Evolutionary conservation across 1,140 invertebrate genomes (phyloP).

Genomic region (Drosophila pseudoobscura): DNA sequence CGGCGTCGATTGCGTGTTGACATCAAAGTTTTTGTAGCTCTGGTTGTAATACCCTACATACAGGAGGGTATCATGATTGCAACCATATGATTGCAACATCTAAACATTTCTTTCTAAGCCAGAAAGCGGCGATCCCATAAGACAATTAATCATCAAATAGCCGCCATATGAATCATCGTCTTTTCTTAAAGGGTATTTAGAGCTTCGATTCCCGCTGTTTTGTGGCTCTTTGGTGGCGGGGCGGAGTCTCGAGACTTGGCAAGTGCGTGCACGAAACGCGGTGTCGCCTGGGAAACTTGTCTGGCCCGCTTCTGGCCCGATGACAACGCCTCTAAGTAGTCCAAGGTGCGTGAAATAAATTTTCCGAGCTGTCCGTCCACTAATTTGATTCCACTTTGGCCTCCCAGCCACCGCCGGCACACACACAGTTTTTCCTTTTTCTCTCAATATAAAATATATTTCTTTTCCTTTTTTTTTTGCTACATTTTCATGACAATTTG

Average conservation of each 20-base stretch:
- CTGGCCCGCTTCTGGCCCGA: slow-evolving; percentile 52
- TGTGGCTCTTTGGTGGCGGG: slow-evolving; percentile 19
- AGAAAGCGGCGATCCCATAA: no score
- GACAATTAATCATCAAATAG: no score
- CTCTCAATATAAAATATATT: background rate
- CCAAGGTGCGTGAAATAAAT: slow-evolving; percentile 80
- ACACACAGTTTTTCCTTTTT: slow-evolving; percentile 19
- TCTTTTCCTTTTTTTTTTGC: background rate
- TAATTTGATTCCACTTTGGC: slow-evolving; percentile 58
- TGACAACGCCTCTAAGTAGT: slow-evolving; percentile 71
- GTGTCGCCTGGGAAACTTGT: slow-evolving; percentile 57
- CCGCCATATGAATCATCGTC: no score
- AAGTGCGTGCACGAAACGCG: slow-evolving; percentile 47
- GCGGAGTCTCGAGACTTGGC: slow-evolving; percentile 58
- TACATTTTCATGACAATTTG: slow-evolving; percentile 44
- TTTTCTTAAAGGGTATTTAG: background rate
- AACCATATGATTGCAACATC: no score
- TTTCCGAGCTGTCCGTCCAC: slow-evolving; percentile 43
- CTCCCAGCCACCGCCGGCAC: slow-evolving; percentile 16
- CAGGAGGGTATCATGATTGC: no score
- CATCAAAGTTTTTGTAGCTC: slow-evolving; percentile 33
- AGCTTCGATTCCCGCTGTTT: background rate
- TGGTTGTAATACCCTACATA: background rate
- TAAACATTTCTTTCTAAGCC: no score
- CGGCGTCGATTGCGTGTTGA: slow-evolving; percentile 69